A percentile compares a stretch with the other conserved stretches of the same genome.
Conservation (phyloP, 2,888 invertebrate genomes). For the Drosophila histrio region DNA sequence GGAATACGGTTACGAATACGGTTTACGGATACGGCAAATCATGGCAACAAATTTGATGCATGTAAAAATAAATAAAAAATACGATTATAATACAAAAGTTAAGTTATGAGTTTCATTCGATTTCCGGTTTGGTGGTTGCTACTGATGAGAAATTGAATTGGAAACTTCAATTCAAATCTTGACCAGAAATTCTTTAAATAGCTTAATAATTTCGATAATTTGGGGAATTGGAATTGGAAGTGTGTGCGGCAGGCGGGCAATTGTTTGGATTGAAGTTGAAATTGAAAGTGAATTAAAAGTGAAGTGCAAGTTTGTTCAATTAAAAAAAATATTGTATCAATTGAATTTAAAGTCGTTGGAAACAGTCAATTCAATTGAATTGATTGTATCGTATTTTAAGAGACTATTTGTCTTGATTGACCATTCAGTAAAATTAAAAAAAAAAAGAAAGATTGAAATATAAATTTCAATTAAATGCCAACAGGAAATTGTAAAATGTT, state of each 20-base stretch:
- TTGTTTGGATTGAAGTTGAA: not conserved
- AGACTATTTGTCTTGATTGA: no score
- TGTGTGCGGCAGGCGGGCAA: slow-evolving; percentile 2
- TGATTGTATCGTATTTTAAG: no score
- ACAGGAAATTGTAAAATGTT: no score
- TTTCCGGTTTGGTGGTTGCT: not conserved
- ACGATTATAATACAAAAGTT: slow-evolving; percentile 36
- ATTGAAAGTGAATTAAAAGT: slow-evolving; percentile 87
- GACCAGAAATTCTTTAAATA: slow-evolving; percentile 6
- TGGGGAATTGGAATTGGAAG: not conserved
- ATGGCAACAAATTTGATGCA: slow-evolving; percentile 60
- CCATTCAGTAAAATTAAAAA: no score
- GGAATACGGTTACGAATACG: slow-evolving; percentile 15
- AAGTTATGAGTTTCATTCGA: slow-evolving; percentile 23
- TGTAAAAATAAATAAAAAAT: slow-evolving; percentile 22
- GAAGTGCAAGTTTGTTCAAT: slow-evolving; percentile 81
- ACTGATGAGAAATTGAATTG: not conserved
- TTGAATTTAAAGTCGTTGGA: not conserved
- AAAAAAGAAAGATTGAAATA: no score
- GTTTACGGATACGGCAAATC: slow-evolving; percentile 32
- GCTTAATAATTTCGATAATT: slow-evolving; percentile 22
- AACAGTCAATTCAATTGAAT: no score
- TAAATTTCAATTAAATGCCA: no score
- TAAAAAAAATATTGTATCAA: not conserved
- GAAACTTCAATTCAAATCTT: not conserved